phyloP scores from a whole-genome alignment of 2,888 invertebrate genomes.

The Argynnis bischoffii region DNA sequence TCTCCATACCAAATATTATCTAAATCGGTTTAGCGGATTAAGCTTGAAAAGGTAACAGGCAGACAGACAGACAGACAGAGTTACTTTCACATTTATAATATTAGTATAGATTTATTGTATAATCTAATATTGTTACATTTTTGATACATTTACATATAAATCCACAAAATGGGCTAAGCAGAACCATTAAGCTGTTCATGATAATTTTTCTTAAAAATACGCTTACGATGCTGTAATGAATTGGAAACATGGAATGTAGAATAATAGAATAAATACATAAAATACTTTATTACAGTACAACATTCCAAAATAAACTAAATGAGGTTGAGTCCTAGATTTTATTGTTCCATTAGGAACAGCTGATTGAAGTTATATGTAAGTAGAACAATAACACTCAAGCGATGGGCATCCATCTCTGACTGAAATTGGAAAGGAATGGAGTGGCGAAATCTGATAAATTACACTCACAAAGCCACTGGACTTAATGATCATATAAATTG shows the following conservation, averaged over 20 bases:
- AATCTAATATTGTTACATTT: too few relatives aligned
- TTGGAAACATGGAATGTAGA: not conserved
- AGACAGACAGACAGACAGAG: too few relatives aligned
- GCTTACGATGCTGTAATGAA: not conserved
- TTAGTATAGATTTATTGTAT: too few relatives aligned
- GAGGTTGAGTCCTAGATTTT: slow-evolving; percentile 9
- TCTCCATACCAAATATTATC: too few relatives aligned
- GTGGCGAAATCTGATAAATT: slow-evolving; percentile 26
- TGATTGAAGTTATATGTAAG: slow-evolving; percentile 18
- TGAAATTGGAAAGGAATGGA: slow-evolving; percentile 23
- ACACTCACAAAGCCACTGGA: slow-evolving; percentile 13
- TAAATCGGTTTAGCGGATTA: too few relatives aligned
- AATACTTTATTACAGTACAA: not conserved
- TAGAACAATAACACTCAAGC: slow-evolving; percentile 20
- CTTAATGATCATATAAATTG: slow-evolving; percentile 24
- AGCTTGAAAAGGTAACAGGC: too few relatives aligned
- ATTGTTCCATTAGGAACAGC: slow-evolving; percentile 12
- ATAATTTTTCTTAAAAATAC: too few relatives aligned
- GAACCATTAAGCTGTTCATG: too few relatives aligned
- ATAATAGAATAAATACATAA: not conserved
- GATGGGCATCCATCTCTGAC: slow-evolving; percentile 23
- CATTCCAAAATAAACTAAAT: slow-evolving; percentile 9
- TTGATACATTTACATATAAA: too few relatives aligned
- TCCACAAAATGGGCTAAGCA: too few relatives aligned
- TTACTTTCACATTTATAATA: too few relatives aligned